phyloP scores from a whole-genome alignment of 2,888 invertebrate genomes.

The Heliconius erato region DNA sequence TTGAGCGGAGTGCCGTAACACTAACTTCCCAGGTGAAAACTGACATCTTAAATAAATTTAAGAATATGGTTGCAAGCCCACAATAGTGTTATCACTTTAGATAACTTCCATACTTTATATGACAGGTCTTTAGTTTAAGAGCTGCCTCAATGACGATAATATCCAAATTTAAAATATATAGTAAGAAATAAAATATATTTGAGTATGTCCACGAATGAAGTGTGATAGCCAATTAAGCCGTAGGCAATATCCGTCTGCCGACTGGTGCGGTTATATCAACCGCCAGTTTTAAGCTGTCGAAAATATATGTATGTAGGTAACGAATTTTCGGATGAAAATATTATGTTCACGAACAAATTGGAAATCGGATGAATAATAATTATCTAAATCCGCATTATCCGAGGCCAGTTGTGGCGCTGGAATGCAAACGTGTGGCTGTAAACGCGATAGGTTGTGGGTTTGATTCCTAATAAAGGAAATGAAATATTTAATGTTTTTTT shows the following conservation, averaged over 20 bases:
- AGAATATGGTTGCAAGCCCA: too few relatives aligned
- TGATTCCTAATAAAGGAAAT: too few relatives aligned
- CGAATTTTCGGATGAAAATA: constrained; percentile 21
- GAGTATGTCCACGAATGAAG: constrained; percentile 23
- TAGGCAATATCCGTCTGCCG: constrained; percentile 31
- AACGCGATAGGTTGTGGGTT: too few relatives aligned
- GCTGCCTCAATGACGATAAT: background rate
- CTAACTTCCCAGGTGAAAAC: too few relatives aligned
- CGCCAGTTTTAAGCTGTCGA: constrained; percentile 23
- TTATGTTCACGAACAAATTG: background rate
- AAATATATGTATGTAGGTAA: background rate
- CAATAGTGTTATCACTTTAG: too few relatives aligned
- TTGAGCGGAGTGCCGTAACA: too few relatives aligned
- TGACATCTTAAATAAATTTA: too few relatives aligned
- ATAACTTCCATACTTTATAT: background rate
- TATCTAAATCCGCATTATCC: constrained; percentile 12
- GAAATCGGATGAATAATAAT: constrained; percentile 2
- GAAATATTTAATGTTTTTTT: too few relatives aligned
- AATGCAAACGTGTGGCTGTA: too few relatives aligned
- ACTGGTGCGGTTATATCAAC: constrained; percentile 26
- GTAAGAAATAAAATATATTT: constrained; percentile 5
- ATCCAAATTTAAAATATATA: background rate
- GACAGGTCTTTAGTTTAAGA: background rate
- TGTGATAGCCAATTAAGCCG: constrained; percentile 32
- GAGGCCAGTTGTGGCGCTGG: too few relatives aligned